Evolutionary conservation across 2,888 invertebrate genomes (phyloP), one percentile per base, ranked within the genome.

Genomic region (Mallateleia sp.): DNA sequence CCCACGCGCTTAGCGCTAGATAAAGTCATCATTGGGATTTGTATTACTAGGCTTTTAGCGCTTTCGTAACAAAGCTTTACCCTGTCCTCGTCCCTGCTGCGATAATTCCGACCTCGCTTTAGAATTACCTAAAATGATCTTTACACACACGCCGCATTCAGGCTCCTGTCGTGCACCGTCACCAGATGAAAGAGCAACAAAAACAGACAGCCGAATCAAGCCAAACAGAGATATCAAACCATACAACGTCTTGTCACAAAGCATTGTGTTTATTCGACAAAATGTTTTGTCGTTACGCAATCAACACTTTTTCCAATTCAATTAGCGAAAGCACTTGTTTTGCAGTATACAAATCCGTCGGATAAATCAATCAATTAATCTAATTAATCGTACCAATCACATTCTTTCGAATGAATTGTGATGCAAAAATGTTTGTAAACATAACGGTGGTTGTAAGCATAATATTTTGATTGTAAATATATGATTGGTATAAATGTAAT

Each of bases 41-140:
- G 90, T 92, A 82, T 91, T 92, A 91, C 91, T 93, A 91, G 93
- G 91, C 92, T 94, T 94, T 93, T 92, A 90, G 92, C 92, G 92
- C 93, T 93, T 90, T 88, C 90, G 90, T 95, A 95, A 95, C 94
- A 92, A 94, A 95, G 93, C 95, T 94, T 92, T 93, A 93, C 90
- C 91, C 71, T 69, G 82, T 86, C 82, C 90, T 90, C 84, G 92
- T 90, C 60, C 72, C 66, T 88, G 85, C 82, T 34, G 45, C 69
- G 56, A 69, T 90, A 89, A 86, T 84, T 88, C 87, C 91, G 93
- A 93, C 93, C 93, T 93, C 92, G 91, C 89, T 90, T 90, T 90
- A 58, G 82, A 85, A 82, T 88, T 86, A 83, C 82, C 74, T 69
- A 79, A 83, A 87, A 67, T 82, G 83, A 78, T 83, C 58, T 75